Conservation (phyloP, 2,113 vertebrate genomes). For the Oreochromis spilurus region DNA sequence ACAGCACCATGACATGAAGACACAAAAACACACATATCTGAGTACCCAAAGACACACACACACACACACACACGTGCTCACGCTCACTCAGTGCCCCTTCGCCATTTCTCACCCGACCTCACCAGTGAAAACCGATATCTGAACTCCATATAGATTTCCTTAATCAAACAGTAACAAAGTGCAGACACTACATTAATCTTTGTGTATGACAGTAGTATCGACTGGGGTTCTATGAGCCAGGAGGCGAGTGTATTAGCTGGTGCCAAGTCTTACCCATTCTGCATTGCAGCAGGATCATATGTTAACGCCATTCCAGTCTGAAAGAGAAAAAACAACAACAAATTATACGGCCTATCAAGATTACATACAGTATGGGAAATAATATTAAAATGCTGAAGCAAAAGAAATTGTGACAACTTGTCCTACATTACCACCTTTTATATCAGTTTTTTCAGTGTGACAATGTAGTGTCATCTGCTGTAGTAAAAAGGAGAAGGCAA, state of each 20-base stretch:
- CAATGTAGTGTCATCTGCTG: not conserved
- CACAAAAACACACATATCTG: not conserved
- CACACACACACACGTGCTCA: accelerated
- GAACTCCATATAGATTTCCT: slow-evolving; percentile 38
- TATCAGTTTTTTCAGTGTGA: not conserved
- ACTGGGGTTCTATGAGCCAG: slow-evolving; percentile 30
- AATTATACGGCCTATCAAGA: not conserved
- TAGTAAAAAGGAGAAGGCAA: not conserved
- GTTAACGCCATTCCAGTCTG: slow-evolving; percentile 96
- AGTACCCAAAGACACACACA: not conserved
- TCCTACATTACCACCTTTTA: not conserved
- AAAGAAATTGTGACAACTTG: not conserved
- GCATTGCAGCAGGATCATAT: slow-evolving; percentile 93
- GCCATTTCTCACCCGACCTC: slow-evolving; percentile 3
- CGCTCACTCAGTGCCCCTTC: not conserved
- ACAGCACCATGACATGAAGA: slow-evolving; percentile 30
- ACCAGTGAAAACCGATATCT: slow-evolving; percentile 19
- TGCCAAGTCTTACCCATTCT: slow-evolving; percentile 88
- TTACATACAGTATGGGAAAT: not conserved
- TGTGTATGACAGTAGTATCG: slow-evolving; percentile 56
- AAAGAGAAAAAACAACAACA: slow-evolving; percentile 51
- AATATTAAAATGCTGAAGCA: not conserved
- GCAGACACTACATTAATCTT: slow-evolving; percentile 62
- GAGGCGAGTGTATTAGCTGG: slow-evolving; percentile 41
- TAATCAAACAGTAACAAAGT: slow-evolving; percentile 61